phyloP scores from a whole-genome alignment of 2,113 vertebrate species.

The Oryzias melastigma region DNA sequence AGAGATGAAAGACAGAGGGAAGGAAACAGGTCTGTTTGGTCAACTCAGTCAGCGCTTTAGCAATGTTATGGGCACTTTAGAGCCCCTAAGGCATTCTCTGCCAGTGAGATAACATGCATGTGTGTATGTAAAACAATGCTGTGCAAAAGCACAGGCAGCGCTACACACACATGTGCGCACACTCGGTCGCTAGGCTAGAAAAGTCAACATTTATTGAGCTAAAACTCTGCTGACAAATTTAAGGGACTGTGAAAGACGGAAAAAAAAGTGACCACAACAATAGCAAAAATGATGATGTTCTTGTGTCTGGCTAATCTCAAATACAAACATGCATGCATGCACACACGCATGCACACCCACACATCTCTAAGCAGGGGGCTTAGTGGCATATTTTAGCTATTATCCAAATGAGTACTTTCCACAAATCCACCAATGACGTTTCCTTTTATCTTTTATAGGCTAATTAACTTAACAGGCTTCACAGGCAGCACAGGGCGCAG shows the following conservation, averaged over 20 bases:
- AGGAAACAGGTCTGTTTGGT: conserved; percentile 63
- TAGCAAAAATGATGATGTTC: conserved; percentile 55
- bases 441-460: conserved; percentile 81
- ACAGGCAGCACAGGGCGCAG: conserved; percentile 65
- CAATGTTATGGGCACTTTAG: conserved; percentile 67
- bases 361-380: conserved; percentile 55
- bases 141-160: conserved; percentile 16
- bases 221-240: conserved; percentile 62
- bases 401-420: conserved; percentile 83
- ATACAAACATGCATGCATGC: conserved; percentile 37
- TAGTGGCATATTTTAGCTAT: conserved; percentile 79
- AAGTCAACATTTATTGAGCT: conserved; percentile 65
- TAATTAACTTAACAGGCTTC: conserved; percentile 83
- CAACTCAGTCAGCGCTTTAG: conserved; percentile 61
- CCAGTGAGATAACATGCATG: conserved; percentile 28
- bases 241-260: conserved; percentile 39
- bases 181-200: conserved; percentile 33
- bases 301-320: conserved; percentile 67
- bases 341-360: conserved; percentile 30
- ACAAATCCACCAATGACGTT: conserved; percentile 79
- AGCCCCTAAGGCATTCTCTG: conserved; percentile 55
- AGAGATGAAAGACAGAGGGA: conserved; percentile 35
- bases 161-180: conserved; percentile 13
- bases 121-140: conserved; percentile 20
- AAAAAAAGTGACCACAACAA: conserved; percentile 44